Conservation (phyloP, 2,113 vertebrate species). For the Phocoena phocoena region DNA sequence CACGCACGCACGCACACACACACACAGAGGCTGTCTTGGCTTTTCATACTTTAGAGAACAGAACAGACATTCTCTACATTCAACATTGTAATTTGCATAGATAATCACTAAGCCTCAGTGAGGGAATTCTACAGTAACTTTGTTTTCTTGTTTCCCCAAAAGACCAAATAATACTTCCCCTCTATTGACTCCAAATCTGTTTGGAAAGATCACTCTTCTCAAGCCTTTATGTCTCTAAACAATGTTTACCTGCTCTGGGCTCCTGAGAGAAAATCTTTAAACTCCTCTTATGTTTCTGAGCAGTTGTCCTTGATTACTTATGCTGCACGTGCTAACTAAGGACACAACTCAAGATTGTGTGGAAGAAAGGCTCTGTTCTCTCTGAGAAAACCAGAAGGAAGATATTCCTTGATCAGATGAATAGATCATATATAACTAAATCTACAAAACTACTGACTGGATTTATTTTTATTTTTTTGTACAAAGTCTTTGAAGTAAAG, state of each 20-base stretch:
- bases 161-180: not conserved
- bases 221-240: not conserved
- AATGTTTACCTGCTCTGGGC: not conserved
- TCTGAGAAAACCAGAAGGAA: not conserved
- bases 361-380: not conserved
- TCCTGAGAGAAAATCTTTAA: not conserved
- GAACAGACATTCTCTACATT: not conserved
- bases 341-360: not conserved
- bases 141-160: constrained; percentile 32
- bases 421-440: not conserved
- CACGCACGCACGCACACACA: not conserved
- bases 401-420: not conserved
- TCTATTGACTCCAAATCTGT: not conserved
- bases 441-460: not conserved
- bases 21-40: not conserved
- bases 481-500: not conserved
- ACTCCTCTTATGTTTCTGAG: not conserved
- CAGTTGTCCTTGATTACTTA: not conserved
- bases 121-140: not conserved
- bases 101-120: not conserved
- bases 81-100: not conserved
- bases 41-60: not conserved
- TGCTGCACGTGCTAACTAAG: not conserved
- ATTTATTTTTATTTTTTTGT: not conserved
- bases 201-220: constrained; percentile 3